Percentiles rank a stretch among this genome's conserved stretches.
Evolutionary conservation across 2,888 invertebrate genomes (phyloP).

Genomic region (Alloplasta piceator): DNA sequence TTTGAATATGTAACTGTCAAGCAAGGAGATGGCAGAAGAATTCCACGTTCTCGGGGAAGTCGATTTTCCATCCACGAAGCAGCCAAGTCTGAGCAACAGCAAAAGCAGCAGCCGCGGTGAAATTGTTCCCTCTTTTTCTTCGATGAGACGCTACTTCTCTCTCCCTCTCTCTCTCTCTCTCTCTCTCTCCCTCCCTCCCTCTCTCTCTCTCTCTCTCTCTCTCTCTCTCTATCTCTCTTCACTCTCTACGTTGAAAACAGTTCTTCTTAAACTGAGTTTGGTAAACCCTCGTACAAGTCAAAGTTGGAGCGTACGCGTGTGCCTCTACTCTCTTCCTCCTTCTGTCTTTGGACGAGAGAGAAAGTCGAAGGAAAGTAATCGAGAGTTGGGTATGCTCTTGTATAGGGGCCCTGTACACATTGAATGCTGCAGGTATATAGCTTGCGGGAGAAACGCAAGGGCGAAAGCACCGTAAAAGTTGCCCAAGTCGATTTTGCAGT

Average conservation of each 20-base stretch:
- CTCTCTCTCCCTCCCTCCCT: constrained; percentile 30
- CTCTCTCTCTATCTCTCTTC: constrained; percentile 42
- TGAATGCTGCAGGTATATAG: constrained; percentile 48
- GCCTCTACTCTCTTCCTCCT: constrained; percentile 20
- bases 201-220: constrained; percentile 46
- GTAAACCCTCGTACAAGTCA: constrained; percentile 81
- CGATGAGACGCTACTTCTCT: constrained; percentile 5
- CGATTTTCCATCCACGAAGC: constrained; percentile 58
- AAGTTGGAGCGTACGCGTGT: constrained; percentile 78
- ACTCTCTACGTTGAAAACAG: constrained; percentile 76
- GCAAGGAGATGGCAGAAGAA: constrained; percentile 37
- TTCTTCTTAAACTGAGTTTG: constrained; percentile 83
- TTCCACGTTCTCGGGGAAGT: constrained; percentile 46
- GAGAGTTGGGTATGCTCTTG: constrained; percentile 45
- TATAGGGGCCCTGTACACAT: constrained; percentile 56
- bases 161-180: constrained; percentile 47
- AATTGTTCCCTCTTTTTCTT: constrained; percentile 48
- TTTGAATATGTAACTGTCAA: constrained; percentile 30
- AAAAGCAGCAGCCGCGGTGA: constrained; percentile 59
- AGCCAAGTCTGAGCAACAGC: constrained; percentile 58
- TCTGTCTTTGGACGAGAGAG: constrained; percentile 17
- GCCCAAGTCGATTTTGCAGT: constrained; percentile 83
- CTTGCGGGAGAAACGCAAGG: constrained; percentile 69
- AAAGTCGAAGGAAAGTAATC: constrained; percentile 50
- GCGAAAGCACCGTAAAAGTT: constrained; percentile 81